Percentiles rank a stretch among this genome's conserved stretches.
phyloP scores from a whole-genome alignment of 2,113 vertebrate genomes.

The Steatornis caripensis region DNA sequence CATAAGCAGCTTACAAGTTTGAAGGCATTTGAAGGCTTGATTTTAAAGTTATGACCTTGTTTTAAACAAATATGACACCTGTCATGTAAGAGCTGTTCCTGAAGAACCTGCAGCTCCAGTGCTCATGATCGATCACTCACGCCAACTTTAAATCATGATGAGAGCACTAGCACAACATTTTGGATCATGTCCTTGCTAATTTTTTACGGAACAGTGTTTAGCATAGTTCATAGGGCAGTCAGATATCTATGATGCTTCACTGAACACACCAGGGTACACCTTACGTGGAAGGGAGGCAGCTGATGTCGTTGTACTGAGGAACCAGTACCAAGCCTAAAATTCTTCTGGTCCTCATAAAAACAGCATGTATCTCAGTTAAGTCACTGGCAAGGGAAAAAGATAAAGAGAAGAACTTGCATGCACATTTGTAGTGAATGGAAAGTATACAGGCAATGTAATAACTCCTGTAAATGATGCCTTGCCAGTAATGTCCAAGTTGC shows the following conservation, averaged over 20 bases:
- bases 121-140: neutral
- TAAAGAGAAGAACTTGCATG: neutral
- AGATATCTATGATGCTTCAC: neutral
- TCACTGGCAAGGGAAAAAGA: neutral
- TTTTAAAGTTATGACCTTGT: neutral
- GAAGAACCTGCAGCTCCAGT: neutral
- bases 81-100: neutral
- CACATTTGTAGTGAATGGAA: neutral
- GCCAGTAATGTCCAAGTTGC: neutral
- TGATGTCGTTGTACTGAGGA: neutral
- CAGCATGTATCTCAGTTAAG: neutral
- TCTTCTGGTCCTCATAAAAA: neutral
- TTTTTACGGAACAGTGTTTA: neutral
- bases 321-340: neutral
- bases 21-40: neutral
- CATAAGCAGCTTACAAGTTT: neutral
- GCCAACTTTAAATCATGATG: neutral
- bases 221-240: neutral
- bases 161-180: neutral
- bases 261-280: neutral
- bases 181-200: rapidly evolving
- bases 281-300: rapidly evolving
- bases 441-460: neutral
- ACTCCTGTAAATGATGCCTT: neutral
- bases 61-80: neutral